Conservation (phyloP, 2,888 invertebrate genomes). For the Melanotus villosus region DNA sequence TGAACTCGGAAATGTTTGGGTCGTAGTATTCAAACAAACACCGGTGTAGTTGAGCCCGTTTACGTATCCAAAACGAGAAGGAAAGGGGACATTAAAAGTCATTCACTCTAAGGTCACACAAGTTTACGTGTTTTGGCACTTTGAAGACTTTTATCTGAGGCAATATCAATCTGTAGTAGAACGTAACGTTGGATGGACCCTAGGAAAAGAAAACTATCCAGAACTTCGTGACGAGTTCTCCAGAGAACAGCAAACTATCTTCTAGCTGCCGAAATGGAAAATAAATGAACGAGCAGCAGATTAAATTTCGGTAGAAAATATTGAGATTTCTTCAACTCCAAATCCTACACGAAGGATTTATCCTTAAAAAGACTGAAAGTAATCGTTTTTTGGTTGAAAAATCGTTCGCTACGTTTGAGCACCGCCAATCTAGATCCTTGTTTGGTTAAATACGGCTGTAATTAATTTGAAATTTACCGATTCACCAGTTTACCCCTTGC, state of each 20-base stretch:
- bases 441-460: no score
- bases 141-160: slow-evolving; percentile 36
- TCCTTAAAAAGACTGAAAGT: neutral
- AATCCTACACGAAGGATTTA: neutral
- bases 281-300: slow-evolving; percentile 37
- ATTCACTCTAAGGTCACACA: slow-evolving; percentile 26
- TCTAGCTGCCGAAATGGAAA: slow-evolving; percentile 36
- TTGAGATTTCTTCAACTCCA: neutral
- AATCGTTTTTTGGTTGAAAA: no score
- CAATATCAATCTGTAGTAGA: slow-evolving; percentile 37
- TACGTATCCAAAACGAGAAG: neutral
- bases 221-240: slow-evolving; percentile 38
- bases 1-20: neutral
- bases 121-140: slow-evolving; percentile 36
- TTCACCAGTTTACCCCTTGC: no score
- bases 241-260: slow-evolving; percentile 37
- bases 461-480: no score
- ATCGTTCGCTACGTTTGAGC: no score
- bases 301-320: slow-evolving; percentile 21
- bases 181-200: slow-evolving; percentile 33
- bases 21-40: neutral
- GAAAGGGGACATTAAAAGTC: slow-evolving; percentile 29
- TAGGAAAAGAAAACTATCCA: slow-evolving; percentile 28
- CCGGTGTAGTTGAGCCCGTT: neutral
- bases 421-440: no score